Evolutionary conservation across 2,888 invertebrate species (phyloP), one percentile per base, ranked within the genome.

Genomic region (Tetranychus truncatus): DNA sequence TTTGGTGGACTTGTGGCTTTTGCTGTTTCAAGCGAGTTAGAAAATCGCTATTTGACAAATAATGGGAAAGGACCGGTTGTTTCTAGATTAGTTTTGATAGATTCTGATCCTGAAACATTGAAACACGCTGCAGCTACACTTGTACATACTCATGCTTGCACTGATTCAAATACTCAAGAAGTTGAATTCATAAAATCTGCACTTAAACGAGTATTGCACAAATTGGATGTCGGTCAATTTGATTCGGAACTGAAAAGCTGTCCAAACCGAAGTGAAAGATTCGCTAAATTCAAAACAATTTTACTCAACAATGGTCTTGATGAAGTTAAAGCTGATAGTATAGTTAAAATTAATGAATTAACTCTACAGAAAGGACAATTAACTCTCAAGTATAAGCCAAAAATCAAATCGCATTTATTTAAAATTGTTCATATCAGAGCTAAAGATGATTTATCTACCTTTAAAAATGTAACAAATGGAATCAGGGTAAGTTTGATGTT

Each of bases 61-160:
- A 34, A 34, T 34, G 34, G 34, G 20, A 24, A 5, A 20, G 34
- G 69, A 11, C 69, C 34, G 1, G 1, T 11, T 20, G 21, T 69
- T 6, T 5, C 18, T 4, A 69, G 20, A 69, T 69, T 69, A 21
- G 21, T 69, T 20, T 21, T 69, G 20, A 24, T 69, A 1, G 69
- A 69, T 69, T 18, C 69, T 69, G 69, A 69, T 69, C 69, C 69
- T 69, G 34, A 69, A 24, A 20, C 18, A 4, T 69, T 69, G 1
- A 69, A 69, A 21, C 18, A 69, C 5, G 69, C 21, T 5, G 69
- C 69, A 18, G 21, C 11, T 11, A 69, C 11, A 0, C 11, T 21
- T 20, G 20, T 20, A 20, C 11, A 20, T n/a, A 11, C 20, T 21
- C n/a, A 20, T 24, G 69, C n/a, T 24, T 11, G 11, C 20, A 11